These are phyloP conservation scores for Ametastegia equiseti DNA, from an alignment of 2,888 invertebrate genomes.

Conservation along the genomic window DNA sequence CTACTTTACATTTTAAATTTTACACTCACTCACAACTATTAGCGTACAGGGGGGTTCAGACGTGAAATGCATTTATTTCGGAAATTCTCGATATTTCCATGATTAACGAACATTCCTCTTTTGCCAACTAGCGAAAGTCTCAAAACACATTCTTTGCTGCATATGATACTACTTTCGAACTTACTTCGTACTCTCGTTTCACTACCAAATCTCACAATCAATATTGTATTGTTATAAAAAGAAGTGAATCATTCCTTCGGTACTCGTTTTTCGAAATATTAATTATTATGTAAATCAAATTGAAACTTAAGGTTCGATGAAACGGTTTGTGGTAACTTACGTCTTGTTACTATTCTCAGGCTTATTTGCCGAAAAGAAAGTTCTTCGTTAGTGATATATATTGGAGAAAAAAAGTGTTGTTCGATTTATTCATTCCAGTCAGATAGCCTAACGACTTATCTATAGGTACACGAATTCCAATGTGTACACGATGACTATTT, in stretches of 20 bases:
- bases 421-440: constrained; percentile 33
- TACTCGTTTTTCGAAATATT: background rate
- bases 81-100: constrained; percentile 70
- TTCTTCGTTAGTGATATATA: constrained; percentile 41
- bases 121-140: constrained; percentile 11
- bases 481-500: background rate
- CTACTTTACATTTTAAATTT: background rate
- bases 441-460: background rate
- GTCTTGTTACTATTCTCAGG: constrained; percentile 38
- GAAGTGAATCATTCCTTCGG: constrained; percentile 5
- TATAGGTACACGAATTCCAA: background rate
- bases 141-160: background rate
- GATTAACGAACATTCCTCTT: constrained; percentile 54
- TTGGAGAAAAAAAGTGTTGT: constrained; percentile 7
- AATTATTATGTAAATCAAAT: constrained; percentile 20
- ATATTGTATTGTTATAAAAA: constrained; percentile 9
- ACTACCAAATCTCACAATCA: constrained; percentile 1
- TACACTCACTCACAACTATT: constrained; percentile 32
- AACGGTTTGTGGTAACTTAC: constrained; percentile 34
- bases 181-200: background rate
- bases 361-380: constrained; percentile 30
- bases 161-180: background rate
- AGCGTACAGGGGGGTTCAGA: constrained; percentile 9
- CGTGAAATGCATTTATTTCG: constrained; percentile 34
- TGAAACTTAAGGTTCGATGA: constrained; percentile 46